Evolutionary conservation across 2,113 vertebrate species (phyloP).

Genomic region (Neolamprologus devosi): DNA sequence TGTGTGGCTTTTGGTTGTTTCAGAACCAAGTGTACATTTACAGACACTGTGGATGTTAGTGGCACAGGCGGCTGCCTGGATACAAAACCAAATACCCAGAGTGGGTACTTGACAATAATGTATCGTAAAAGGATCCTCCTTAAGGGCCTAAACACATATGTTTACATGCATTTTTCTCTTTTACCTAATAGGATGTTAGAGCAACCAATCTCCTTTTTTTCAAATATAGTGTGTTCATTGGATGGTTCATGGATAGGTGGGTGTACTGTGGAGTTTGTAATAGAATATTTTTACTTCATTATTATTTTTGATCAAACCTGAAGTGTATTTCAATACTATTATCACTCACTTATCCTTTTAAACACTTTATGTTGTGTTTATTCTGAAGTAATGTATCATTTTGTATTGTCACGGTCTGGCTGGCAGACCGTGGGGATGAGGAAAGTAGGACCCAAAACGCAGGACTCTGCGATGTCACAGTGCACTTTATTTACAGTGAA

Average conservation of each 20-base stretch:
- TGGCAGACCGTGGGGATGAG: no score
- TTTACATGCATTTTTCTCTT: not conserved
- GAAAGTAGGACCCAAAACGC: no score
- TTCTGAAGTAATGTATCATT: not conserved
- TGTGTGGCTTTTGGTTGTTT: not conserved
- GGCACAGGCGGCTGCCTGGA: not conserved
- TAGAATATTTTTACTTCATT: no score
- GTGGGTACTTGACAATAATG: not conserved
- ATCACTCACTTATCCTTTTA: fast-evolving
- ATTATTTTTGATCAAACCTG: not conserved
- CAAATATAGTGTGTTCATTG: no score
- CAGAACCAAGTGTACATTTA: not conserved
- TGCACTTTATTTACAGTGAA: no score
- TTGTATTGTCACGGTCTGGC: not conserved
- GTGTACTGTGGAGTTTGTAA: no score
- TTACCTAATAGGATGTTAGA: not conserved
- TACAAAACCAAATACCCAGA: not conserved
- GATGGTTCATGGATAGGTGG: not conserved
- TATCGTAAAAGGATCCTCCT: not conserved
- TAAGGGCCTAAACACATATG: not conserved
- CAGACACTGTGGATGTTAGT: not conserved
- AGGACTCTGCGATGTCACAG: no score
- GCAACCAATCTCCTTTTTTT: not conserved
- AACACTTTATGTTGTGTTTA: not conserved
- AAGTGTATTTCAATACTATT: not conserved